These are phyloP conservation scores for Manis crassicaudata DNA, from an alignment of 2,797 vertebrate species.

Conservation along the genomic window DNA sequence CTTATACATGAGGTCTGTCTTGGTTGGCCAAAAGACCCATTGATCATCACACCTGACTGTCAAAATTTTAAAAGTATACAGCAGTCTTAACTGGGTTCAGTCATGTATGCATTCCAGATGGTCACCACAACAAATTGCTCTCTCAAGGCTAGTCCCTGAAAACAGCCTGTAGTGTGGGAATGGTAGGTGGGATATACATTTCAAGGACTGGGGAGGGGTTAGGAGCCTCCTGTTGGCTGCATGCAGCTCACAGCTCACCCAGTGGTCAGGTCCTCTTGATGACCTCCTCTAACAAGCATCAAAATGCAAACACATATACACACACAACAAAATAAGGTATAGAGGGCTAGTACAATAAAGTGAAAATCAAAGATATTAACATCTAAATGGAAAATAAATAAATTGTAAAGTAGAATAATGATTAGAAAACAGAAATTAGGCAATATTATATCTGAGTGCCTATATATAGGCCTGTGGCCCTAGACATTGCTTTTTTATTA, in stretches of 20 bases:
- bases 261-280: neutral
- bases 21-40: neutral
- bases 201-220: neutral
- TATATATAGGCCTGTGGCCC: neutral
- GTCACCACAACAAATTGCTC: neutral
- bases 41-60: neutral
- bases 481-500: neutral
- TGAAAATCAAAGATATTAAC: neutral
- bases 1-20: neutral
- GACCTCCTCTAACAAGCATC: neutral
- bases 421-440: slow-evolving; percentile 11
- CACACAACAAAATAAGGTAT: neutral
- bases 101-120: neutral
- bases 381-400: slow-evolving; percentile 29
- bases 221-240: neutral
- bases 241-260: neutral
- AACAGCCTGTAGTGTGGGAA: neutral
- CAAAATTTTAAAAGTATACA: neutral
- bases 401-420: neutral
- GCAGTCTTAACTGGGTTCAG: neutral
- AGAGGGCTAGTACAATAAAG: neutral
- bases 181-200: neutral
- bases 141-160: neutral
- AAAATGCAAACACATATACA: neutral
- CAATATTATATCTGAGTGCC: neutral